Base-by-base conservation (phyloP, 2,888 invertebrate species). In the Trichopria drosophilae region DNA sequence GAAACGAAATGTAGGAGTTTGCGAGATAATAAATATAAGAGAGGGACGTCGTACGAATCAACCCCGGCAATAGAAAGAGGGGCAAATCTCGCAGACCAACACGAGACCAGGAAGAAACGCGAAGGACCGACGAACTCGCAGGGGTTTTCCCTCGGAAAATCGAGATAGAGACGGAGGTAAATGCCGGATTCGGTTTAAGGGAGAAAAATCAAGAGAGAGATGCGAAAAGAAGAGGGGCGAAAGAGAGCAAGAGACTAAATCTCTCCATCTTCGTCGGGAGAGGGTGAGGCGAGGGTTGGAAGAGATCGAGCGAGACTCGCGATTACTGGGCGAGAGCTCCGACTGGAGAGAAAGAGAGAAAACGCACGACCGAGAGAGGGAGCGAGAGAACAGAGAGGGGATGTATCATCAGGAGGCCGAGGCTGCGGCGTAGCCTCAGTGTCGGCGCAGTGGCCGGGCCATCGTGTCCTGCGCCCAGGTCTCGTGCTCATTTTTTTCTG, bases 401-500 rank as follows among this genome's bases (percentile, higher is more conserved):
- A 51, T 45, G 51, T n/a, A n/a, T 64, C 65, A 68, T 65, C 68
- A 72, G 72, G 71, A 70, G 70, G 68, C 69, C 71, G 71, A 69
- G 71, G 72, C 72, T 71, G 72, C 71, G 70, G 68, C 70, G 72
- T 68, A 68, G 70, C n/a, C 68, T 72, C 71, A 73, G 73, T 72
- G 72, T 68, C 72, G 72, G 72, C 72, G 73, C 73, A 72, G 73
- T 72, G 72, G 72, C 72, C 72, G 72, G 72, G 72, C 71, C 68
- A 71, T 70, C 68, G 71, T 68, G 72, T 69, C 69, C 71, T 68
- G 70, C 66, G n/a, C n/a, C n/a, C n/a, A n/a, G n/a, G n/a, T n/a
- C n/a, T n/a, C n/a, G n/a, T n/a, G n/a, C n/a, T n/a, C n/a, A n/a
- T n/a, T n/a, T n/a, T n/a, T n/a, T n/a, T n/a, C n/a, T n/a, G n/a